Conservation (phyloP, 2,797 vertebrate species). For the Galagoides demidoff region DNA sequence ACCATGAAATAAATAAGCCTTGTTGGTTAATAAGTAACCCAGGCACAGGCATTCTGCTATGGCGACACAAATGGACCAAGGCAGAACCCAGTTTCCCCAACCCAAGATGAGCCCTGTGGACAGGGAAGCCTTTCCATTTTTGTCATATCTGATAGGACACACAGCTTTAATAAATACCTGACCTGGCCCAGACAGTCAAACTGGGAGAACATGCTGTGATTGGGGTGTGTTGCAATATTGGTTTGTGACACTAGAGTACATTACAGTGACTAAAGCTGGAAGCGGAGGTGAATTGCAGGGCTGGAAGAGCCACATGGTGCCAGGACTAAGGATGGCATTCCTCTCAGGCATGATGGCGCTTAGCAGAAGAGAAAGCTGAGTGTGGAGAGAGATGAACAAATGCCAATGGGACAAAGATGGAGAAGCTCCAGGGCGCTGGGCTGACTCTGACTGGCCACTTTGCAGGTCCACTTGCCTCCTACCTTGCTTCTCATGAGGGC, state of each 20-base stretch:
- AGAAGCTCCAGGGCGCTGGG: accelerated
- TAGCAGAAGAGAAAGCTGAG: not conserved
- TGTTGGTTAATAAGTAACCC: not conserved
- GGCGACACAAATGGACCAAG: not conserved
- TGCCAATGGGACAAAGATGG: accelerated
- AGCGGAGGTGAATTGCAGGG: not conserved
- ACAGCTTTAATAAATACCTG: not conserved
- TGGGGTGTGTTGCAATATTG: not conserved
- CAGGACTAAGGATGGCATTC: too few species aligned
- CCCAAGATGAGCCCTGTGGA: not conserved
- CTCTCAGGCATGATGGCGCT: not conserved
- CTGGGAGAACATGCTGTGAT: not conserved
- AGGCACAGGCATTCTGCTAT: not conserved
- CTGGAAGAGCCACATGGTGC: not conserved
- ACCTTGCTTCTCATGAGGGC: not conserved
- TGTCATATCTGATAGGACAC: not conserved
- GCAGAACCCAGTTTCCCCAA: not conserved
- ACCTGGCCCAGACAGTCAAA: not conserved
- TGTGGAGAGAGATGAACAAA: not conserved
- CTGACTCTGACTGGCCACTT: not conserved
- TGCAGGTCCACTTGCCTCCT: not conserved
- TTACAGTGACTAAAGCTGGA: not conserved
- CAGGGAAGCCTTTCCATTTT: not conserved
- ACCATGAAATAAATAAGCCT: not conserved
- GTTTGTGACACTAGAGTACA: accelerated